Percentiles rank a stretch among this genome's conserved stretches.
phyloP scores from a whole-genome alignment of 2,888 invertebrate species.

The Cerceris rybyensis region DNA sequence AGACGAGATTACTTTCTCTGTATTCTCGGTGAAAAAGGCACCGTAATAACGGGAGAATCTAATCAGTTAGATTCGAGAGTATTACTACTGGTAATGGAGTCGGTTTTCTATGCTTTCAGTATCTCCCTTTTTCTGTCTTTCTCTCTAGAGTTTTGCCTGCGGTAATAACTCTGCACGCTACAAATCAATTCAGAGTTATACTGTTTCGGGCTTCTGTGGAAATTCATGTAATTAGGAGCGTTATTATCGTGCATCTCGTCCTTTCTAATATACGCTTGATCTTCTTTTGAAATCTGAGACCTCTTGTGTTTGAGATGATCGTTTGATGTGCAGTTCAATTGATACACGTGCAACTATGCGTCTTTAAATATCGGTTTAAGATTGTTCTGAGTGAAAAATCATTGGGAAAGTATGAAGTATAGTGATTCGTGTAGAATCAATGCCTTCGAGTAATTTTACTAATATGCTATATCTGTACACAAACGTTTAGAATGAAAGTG shows the following conservation, averaged over 20 bases:
- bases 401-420: neutral
- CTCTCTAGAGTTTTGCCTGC: neutral
- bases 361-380: neutral
- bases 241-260: slow-evolving; percentile 22
- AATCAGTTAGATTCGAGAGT: slow-evolving; percentile 28
- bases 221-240: slow-evolving; percentile 22
- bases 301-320: neutral
- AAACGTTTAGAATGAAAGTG: too few species aligned
- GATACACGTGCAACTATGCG: neutral
- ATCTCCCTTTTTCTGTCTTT: neutral
- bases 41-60: slow-evolving; percentile 11
- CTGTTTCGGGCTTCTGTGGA: slow-evolving; percentile 11
- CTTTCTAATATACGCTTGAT: slow-evolving; percentile 10
- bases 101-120: slow-evolving; percentile 15
- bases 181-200: neutral
- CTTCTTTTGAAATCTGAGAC: slow-evolving; percentile 33
- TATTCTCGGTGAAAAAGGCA: neutral
- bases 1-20: slow-evolving; percentile 32
- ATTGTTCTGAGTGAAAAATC: neutral
- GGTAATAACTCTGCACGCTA: neutral
- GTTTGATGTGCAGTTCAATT: neutral
- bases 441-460: too few species aligned
- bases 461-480: too few species aligned
- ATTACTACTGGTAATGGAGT: slow-evolving; percentile 23
- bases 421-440: too few species aligned